Percentiles rank a stretch among this genome's conserved stretches.
Evolutionary conservation across 2,888 invertebrate genomes (phyloP).

Genomic region (Fissipunctia ypsillon): DNA sequence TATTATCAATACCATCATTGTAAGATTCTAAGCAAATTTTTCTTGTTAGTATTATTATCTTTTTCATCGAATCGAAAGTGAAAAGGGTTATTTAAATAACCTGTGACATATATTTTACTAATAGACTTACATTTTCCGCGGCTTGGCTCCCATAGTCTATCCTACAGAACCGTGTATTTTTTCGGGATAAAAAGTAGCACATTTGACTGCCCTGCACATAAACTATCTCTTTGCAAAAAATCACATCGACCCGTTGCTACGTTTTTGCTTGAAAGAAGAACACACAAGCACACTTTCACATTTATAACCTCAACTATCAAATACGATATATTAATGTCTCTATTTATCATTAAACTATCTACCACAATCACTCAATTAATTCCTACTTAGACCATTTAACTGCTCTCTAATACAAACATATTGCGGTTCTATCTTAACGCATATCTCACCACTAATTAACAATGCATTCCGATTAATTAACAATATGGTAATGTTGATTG

Average conservation of each 20-base stretch:
- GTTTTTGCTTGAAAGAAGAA: not conserved
- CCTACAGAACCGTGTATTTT: too few species aligned
- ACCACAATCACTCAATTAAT: not conserved
- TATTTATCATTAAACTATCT: not conserved
- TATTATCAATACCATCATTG: not conserved
- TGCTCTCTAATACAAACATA: conserved; percentile 9
- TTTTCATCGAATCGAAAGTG: conserved; percentile 19
- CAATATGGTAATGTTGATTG: conserved; percentile 7
- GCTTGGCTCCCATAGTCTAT: not conserved
- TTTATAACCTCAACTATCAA: not conserved
- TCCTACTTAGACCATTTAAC: not conserved
- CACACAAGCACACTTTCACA: too few species aligned
- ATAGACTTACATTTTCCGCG: too few species aligned
- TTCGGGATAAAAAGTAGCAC: not conserved
- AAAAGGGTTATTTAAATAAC: not conserved
- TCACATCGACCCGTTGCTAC: not conserved
- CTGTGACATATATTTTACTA: too few species aligned
- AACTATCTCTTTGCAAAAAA: not conserved
- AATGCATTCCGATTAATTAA: conserved; percentile 42
- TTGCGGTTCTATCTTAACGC: not conserved
- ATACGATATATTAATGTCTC: not conserved
- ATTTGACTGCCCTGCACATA: not conserved
- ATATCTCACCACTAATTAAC: conserved; percentile 24
- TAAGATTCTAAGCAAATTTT: conserved; percentile 1
- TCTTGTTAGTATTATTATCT: conserved; percentile 3